phyloP scores from a whole-genome alignment of 92 coral and sea anemone species.

The Zoanthus sansibaricus region DNA sequence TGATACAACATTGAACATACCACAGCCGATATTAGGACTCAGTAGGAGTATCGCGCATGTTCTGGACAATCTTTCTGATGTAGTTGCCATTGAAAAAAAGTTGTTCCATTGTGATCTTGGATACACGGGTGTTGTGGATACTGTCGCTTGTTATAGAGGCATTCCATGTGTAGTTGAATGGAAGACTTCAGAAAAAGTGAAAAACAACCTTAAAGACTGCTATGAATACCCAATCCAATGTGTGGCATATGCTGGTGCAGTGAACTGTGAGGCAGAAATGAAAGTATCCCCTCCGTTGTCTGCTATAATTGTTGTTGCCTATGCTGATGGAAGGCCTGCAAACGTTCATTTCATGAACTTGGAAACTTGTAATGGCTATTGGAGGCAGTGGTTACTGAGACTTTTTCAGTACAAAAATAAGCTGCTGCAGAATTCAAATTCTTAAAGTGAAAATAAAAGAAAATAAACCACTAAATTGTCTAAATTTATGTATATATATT shows the following conservation, averaged over 20 bases:
- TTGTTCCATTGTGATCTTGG: conserved; percentile 78
- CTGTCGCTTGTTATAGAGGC: conserved; percentile 83
- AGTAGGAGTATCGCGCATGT: conserved; percentile 63
- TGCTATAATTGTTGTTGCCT: conserved; percentile 78
- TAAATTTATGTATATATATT: background rate
- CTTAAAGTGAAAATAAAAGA: background rate
- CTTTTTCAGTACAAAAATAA: conserved; percentile 70
- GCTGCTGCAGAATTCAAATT: background rate
- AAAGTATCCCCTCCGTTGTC: conserved; percentile 68
- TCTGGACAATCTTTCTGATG: conserved; percentile 64
- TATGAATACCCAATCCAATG: conserved; percentile 91
- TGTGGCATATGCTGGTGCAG: conserved; percentile 98
- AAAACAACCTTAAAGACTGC: conserved; percentile 74
- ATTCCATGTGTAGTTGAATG: conserved; percentile 93
- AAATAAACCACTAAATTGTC: background rate
- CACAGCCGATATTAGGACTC: conserved; percentile 26
- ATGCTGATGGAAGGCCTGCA: conserved; percentile 90
- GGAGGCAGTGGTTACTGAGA: conserved; percentile 90
- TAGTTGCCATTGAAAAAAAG: conserved; percentile 78
- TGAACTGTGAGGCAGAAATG: conserved; percentile 75
- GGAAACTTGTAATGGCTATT: conserved; percentile 73
- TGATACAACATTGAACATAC: conserved; percentile 16
- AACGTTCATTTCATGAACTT: conserved; percentile 92
- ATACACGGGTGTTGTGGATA: conserved; percentile 86
- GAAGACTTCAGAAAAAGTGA: conserved; percentile 89